These are phyloP conservation scores for Epistrophella euchroma DNA, from an alignment of 2,888 invertebrate genomes.

Conservation along the genomic window DNA sequence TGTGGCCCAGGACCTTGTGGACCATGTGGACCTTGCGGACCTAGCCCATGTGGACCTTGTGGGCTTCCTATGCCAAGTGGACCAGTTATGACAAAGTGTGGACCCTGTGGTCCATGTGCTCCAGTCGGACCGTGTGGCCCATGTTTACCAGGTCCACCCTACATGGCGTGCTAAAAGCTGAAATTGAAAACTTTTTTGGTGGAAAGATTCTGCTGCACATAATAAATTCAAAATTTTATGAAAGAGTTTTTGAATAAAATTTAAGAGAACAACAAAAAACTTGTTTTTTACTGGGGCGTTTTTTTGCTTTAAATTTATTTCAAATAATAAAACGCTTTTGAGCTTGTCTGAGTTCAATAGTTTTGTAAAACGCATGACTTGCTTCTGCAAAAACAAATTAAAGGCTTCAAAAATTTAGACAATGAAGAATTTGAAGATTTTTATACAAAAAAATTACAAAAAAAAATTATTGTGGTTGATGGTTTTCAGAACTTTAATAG, in stretches of 20 bases:
- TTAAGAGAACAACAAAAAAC: not conserved
- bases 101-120: constrained; percentile 37
- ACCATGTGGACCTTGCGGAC: not conserved
- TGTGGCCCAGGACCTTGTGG: constrained; percentile 49
- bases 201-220: not conserved
- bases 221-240: not conserved
- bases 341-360: no score
- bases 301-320: no score
- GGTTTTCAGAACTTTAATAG: not conserved
- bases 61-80: constrained; percentile 16
- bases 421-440: no score
- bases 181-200: not conserved
- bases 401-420: no score
- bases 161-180: constrained; percentile 1
- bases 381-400: no score
- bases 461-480: not conserved
- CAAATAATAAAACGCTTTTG: no score
- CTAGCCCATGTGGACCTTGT: constrained; percentile 16
- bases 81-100: not conserved
- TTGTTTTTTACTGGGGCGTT: not conserved
- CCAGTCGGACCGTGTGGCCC: constrained; percentile 55
- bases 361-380: no score
- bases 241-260: not conserved
- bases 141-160: constrained; percentile 50
- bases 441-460: not conserved